These are phyloP conservation scores for Athrips mouffetella DNA, from an alignment of 2,888 invertebrate genomes.

Conservation along the genomic window DNA sequence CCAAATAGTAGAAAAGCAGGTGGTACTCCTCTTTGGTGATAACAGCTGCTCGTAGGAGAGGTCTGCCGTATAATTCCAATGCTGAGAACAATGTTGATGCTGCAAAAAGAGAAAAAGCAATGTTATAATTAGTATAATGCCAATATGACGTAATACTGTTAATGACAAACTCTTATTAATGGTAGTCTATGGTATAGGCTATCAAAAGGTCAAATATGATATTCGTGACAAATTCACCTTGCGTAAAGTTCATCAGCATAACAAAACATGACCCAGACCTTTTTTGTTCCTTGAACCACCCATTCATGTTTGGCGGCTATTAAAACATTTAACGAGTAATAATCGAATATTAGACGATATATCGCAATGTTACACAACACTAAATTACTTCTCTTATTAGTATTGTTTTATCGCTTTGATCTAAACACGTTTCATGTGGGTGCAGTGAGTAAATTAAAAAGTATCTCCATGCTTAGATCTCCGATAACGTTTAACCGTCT, in stretches of 20 bases:
- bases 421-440: conserved; percentile 15
- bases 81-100: conserved; percentile 79
- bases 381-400: conserved; percentile 16
- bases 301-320: conserved; percentile 24
- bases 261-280: conserved; percentile 48
- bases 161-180: too few relatives aligned
- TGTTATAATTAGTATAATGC: conserved; percentile 26
- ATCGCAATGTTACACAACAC: conserved; percentile 13
- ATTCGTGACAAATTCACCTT: conserved; percentile 44
- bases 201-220: not conserved
- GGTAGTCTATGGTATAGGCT: not conserved
- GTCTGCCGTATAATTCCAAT: conserved; percentile 81
- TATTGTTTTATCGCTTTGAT: conserved; percentile 18
- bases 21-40: conserved; percentile 76
- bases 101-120: conserved; percentile 51
- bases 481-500: conserved; percentile 3
- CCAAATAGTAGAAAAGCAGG: conserved; percentile 73
- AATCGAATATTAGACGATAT: conserved; percentile 19
- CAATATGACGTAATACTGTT: too few relatives aligned
- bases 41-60: conserved; percentile 71
- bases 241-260: conserved; percentile 46
- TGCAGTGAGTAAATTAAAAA: conserved; percentile 17
- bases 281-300: conserved; percentile 38
- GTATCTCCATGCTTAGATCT: conserved; percentile 6
- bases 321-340: conserved; percentile 19